phyloP scores from a whole-genome alignment of 2,797 vertebrate genomes.

The Centropyge bicolor region DNA sequence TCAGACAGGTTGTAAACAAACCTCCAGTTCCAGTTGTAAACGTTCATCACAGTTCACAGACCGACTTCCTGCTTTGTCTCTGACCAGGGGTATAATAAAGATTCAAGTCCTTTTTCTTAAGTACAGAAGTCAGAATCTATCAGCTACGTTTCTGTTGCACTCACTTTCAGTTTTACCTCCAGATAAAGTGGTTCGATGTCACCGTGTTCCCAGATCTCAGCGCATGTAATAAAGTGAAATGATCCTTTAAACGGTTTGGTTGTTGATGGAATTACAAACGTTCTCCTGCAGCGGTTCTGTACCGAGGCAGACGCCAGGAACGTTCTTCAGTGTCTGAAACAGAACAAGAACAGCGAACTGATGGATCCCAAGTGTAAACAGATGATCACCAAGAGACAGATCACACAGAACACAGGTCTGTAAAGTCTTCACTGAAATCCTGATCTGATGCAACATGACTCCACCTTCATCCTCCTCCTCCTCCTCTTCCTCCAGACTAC shows the following conservation, averaged over 20 bases:
- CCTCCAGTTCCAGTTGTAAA: no score
- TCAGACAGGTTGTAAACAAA: background rate
- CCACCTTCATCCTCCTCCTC: background rate
- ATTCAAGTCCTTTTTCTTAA: no score
- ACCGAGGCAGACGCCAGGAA: conserved; percentile 92
- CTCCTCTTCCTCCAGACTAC: conserved; percentile 86
- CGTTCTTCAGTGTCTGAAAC: conserved; percentile 95
- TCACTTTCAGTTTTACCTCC: background rate
- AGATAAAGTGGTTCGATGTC: background rate
- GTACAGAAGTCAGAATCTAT: no score
- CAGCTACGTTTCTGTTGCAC: no score
- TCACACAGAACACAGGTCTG: conserved; percentile 94
- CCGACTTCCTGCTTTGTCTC: no score
- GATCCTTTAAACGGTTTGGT: background rate
- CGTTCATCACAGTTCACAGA: no score
- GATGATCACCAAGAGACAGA: conserved; percentile 98
- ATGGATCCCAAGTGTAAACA: conserved; percentile 99
- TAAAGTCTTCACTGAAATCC: background rate
- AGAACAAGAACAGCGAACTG: conserved; percentile 98
- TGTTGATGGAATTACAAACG: background rate
- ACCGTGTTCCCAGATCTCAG: background rate
- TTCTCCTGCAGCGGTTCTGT: conserved; percentile 90
- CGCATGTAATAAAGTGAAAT: background rate
- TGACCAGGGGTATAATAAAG: no score
- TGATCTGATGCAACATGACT: background rate